phyloP scores from a whole-genome alignment of 2,797 vertebrate genomes.

The Onychomys arenicola region DNA sequence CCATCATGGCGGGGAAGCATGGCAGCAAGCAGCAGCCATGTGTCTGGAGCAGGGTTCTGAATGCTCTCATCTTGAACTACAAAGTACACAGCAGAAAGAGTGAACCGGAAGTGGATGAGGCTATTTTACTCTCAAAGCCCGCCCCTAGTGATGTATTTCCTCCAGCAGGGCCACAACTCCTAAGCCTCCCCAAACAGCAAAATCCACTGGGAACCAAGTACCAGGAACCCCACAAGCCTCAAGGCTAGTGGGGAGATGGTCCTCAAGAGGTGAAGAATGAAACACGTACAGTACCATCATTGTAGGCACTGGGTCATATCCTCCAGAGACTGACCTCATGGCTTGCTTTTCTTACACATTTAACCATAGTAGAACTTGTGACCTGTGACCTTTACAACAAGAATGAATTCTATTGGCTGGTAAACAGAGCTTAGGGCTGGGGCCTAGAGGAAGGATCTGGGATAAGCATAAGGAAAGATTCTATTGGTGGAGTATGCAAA shows the following conservation, averaged over 20 bases:
- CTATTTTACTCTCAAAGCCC: background rate
- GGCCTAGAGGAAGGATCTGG: too few relatives aligned
- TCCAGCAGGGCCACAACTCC: background rate
- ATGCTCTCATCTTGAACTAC: background rate
- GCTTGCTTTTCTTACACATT: background rate
- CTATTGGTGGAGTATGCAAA: background rate
- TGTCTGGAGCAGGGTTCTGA: background rate
- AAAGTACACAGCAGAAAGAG: background rate
- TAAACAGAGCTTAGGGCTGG: background rate
- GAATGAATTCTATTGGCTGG: background rate
- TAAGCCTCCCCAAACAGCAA: background rate
- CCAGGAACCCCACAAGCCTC: too few relatives aligned
- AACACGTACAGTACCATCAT: background rate
- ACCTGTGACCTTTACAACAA: background rate
- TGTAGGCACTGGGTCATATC: background rate
- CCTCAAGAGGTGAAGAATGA: background rate
- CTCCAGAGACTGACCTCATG: too few relatives aligned
- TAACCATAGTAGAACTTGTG: background rate
- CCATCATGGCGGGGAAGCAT: too few relatives aligned
- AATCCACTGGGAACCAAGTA: background rate
- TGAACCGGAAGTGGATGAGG: background rate
- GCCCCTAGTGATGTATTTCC: background rate
- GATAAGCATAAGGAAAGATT: too few relatives aligned
- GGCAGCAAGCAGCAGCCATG: background rate
- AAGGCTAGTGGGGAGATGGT: background rate